Percentiles rank a stretch among this genome's conserved stretches.
These are phyloP conservation scores for Clinocottus analis DNA, from an alignment of 2,113 vertebrate genomes.

Conservation along the genomic window DNA sequence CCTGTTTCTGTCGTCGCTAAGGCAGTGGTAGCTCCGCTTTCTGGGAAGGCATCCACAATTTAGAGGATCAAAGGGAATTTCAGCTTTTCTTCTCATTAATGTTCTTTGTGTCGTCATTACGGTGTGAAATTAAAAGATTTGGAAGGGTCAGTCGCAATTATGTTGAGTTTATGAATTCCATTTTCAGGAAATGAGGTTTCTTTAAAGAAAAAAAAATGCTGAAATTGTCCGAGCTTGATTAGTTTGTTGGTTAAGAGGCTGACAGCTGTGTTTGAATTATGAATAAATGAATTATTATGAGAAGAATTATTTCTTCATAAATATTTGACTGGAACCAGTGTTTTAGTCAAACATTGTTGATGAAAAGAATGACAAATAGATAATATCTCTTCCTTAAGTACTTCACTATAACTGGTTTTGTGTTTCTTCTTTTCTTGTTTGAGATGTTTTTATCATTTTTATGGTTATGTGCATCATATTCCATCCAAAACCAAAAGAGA, in stretches of 20 bases:
- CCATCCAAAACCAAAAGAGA: not conserved
- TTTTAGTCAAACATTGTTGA: not conserved
- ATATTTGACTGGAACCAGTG: not conserved
- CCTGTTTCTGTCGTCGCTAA: constrained; percentile 39
- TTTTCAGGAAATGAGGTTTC: constrained; percentile 68
- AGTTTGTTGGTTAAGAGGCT: constrained; percentile 49
- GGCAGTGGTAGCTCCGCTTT: constrained; percentile 33
- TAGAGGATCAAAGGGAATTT: constrained; percentile 68
- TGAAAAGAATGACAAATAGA: not conserved
- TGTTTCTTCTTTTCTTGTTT: not conserved
- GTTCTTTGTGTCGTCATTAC: constrained; percentile 68
- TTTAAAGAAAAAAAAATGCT: constrained; percentile 49
- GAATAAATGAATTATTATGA: not conserved
- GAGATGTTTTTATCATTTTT: not conserved
- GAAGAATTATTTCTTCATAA: not conserved
- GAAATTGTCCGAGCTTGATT: constrained; percentile 57
- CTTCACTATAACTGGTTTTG: not conserved
- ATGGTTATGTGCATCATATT: not conserved
- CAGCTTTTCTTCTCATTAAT: constrained; percentile 63
- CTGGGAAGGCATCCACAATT: constrained; percentile 50
- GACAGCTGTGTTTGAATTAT: constrained; percentile 17
- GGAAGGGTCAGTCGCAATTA: constrained; percentile 74
- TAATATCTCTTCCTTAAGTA: not conserved
- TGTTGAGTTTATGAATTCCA: constrained; percentile 68
- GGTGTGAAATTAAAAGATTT: constrained; percentile 77